phyloP scores from a whole-genome alignment of 2,888 invertebrate genomes.

The Drosophila nr. perissopoda region DNA sequence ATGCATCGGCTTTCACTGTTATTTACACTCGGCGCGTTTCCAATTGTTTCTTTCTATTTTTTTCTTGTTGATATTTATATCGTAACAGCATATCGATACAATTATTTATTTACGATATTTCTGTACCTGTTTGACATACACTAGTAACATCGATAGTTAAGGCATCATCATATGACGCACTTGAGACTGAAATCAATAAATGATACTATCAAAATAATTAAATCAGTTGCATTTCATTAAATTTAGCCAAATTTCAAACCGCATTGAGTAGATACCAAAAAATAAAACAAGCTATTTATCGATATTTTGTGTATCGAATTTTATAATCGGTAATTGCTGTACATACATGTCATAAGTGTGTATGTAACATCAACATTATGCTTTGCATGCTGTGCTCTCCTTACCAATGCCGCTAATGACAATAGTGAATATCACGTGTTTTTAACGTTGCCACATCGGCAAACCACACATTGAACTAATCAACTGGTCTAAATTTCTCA shows the following conservation, averaged over 20 bases:
- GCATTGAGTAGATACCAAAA: neutral
- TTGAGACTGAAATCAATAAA: neutral
- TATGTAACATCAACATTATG: neutral
- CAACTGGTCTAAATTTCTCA: neutral
- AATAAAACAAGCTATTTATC: neutral
- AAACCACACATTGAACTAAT: neutral
- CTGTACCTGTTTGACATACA: neutral
- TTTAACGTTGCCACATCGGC: constrained; percentile 39
- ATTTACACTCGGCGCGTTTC: constrained; percentile 23
- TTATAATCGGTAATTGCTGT: neutral
- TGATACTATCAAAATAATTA: neutral
- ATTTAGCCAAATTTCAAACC: neutral
- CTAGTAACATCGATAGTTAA: constrained; percentile 15
- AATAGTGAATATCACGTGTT: constrained; percentile 40
- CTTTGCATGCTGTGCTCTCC: neutral
- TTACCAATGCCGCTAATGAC: constrained; percentile 2
- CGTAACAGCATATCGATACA: constrained; percentile 35
- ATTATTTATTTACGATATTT: neutral
- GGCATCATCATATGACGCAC: neutral
- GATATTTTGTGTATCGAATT: neutral
- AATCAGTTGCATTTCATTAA: neutral
- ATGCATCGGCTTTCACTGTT: constrained; percentile 8
- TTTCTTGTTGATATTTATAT: constrained; percentile 41
- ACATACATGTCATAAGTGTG: neutral
- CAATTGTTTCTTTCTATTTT: constrained; percentile 29